phyloP scores from a whole-genome alignment of 2,888 invertebrate genomes.

The Saturnia japonica region DNA sequence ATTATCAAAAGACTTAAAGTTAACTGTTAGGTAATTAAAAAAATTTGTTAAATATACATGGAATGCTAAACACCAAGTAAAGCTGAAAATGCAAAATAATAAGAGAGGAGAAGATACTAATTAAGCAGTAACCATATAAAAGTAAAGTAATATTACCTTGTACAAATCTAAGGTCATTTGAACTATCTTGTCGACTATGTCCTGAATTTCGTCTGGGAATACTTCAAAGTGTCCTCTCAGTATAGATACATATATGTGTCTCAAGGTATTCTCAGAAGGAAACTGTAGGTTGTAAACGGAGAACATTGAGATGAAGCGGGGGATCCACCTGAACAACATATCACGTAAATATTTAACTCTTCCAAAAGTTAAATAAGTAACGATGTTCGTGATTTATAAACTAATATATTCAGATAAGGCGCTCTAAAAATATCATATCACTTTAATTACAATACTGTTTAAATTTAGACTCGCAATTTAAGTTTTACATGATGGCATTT shows the following conservation, averaged over 20 bases:
- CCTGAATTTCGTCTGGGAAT: constrained; percentile 86
- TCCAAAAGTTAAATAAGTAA: not conserved
- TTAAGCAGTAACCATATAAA: not conserved
- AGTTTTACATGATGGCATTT: not conserved
- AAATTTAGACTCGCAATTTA: not conserved
- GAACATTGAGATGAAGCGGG: constrained; percentile 95
- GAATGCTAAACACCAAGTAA: not conserved
- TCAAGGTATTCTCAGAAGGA: constrained; percentile 89
- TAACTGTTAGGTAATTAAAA: not conserved
- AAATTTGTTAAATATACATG: not conserved
- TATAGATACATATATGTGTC: constrained; percentile 92
- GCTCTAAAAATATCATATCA: not conserved
- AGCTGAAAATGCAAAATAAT: not conserved
- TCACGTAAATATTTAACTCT: not conserved
- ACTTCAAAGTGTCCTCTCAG: constrained; percentile 87
- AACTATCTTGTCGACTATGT: constrained; percentile 85
- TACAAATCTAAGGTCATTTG: constrained; percentile 91
- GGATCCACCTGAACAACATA: constrained; percentile 84
- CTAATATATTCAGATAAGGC: not conserved
- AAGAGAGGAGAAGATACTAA: not conserved
- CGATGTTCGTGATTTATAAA: not conserved
- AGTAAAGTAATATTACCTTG: constrained; percentile 76
- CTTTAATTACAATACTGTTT: not conserved
- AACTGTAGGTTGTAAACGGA: constrained; percentile 93
- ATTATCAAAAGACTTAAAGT: no score